Percentiles rank a stretch among this genome's conserved stretches.
phyloP scores from a whole-genome alignment of 1,140 invertebrate genomes.

The Polypedilum pembai region DNA sequence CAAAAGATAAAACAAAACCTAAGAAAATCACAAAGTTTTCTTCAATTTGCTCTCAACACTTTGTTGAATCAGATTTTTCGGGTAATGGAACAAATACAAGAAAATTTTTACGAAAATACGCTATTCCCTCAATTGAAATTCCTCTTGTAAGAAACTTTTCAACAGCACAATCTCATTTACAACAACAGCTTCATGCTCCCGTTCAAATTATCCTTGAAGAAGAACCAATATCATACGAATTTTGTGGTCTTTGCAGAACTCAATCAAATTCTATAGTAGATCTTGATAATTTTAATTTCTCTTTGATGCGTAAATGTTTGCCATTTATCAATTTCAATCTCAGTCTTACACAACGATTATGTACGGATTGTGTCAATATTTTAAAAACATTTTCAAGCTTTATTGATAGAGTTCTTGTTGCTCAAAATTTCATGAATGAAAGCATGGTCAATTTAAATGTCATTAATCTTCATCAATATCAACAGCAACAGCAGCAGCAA shows the following conservation, averaged over 20 bases:
- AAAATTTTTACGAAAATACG: not conserved
- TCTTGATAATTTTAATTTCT: not conserved
- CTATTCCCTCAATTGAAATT: not conserved
- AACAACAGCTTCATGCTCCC: not conserved
- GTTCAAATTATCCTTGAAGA: not conserved
- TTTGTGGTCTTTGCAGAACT: not conserved
- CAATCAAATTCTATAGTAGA: not conserved
- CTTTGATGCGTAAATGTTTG: not conserved
- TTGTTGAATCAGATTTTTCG: not conserved
- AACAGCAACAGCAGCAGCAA: not conserved
- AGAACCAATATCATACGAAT: not conserved
- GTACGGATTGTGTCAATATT: not conserved
- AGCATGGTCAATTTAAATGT: too few species aligned
- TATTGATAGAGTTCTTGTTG: not conserved
- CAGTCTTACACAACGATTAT: not conserved
- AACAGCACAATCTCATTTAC: not conserved
- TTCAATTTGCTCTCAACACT: not conserved
- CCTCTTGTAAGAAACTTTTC: not conserved
- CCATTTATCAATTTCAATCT: not conserved
- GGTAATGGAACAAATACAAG: not conserved
- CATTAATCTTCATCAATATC: too few species aligned
- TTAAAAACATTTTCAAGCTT: constrained; percentile 19
- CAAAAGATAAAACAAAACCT: not conserved
- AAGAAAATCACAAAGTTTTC: constrained; percentile 6
- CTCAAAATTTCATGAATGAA: not conserved